A percentile compares a stretch with the other conserved stretches of the same genome.
Conservation (phyloP, 2,113 vertebrate genomes). For the Platycercus adscitus region DNA sequence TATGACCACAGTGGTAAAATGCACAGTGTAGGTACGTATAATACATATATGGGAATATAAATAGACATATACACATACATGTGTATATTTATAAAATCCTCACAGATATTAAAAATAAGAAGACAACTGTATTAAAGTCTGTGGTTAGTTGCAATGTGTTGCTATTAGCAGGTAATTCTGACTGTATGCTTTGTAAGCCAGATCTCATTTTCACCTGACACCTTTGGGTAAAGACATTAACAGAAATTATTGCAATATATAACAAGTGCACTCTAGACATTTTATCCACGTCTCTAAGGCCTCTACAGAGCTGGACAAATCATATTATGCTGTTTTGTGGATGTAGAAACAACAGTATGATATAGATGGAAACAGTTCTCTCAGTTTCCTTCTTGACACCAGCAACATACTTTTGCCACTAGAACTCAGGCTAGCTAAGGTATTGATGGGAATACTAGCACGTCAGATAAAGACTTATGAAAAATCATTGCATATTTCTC, state of each 20-base stretch:
- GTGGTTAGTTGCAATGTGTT: background rate
- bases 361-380: background rate
- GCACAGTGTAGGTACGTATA: background rate
- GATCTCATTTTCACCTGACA: background rate
- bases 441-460: background rate
- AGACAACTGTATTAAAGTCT: background rate
- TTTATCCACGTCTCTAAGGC: background rate
- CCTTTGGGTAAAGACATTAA: background rate
- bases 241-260: background rate
- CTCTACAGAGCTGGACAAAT: background rate
- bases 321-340: background rate
- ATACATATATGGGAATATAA: background rate
- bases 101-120: background rate
- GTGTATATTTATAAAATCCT: background rate
- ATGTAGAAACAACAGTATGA: background rate
- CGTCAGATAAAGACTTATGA: background rate
- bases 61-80: accelerated
- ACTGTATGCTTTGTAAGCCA: background rate
- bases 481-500: background rate
- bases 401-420: background rate
- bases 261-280: background rate
- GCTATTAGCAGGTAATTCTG: background rate
- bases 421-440: background rate
- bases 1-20: background rate
- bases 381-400: background rate